phyloP scores from a whole-genome alignment of 2,888 invertebrate species.

The Sepioteuthis lessoniana region DNA sequence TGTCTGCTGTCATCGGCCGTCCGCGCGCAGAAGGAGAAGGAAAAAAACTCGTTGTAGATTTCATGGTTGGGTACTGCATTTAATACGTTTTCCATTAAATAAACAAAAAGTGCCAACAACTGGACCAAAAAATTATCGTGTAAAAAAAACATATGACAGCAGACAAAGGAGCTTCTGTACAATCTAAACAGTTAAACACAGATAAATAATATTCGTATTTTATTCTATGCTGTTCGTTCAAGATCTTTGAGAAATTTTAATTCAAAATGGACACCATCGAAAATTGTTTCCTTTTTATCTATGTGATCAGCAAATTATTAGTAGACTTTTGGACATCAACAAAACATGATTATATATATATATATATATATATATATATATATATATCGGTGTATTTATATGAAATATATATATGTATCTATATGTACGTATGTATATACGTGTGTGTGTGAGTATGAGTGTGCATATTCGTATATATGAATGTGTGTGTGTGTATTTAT shows the following conservation, averaged over 20 bases:
- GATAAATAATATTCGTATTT: neutral
- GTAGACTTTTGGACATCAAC: neutral
- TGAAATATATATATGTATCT: neutral
- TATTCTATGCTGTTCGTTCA: neutral
- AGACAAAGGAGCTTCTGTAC: neutral
- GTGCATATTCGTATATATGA: neutral
- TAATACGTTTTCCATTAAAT: neutral
- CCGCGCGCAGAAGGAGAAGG: neutral
- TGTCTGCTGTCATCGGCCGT: neutral
- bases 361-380: conserved; percentile 38
- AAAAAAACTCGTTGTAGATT: neutral
- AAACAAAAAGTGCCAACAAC: neutral
- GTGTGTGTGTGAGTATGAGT: neutral
- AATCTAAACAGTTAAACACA: neutral
- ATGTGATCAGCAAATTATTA: neutral
- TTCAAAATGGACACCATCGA: neutral
- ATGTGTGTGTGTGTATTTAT: neutral
- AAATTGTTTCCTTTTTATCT: neutral
- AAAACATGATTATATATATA: neutral
- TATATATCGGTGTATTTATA: neutral
- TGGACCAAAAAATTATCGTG: neutral
- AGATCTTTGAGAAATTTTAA: neutral
- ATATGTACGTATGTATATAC: neutral
- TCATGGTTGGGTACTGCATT: neutral
- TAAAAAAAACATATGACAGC: neutral